phyloP scores from a whole-genome alignment of 2,797 vertebrate genomes.

The Aulostomus chinensis region DNA sequence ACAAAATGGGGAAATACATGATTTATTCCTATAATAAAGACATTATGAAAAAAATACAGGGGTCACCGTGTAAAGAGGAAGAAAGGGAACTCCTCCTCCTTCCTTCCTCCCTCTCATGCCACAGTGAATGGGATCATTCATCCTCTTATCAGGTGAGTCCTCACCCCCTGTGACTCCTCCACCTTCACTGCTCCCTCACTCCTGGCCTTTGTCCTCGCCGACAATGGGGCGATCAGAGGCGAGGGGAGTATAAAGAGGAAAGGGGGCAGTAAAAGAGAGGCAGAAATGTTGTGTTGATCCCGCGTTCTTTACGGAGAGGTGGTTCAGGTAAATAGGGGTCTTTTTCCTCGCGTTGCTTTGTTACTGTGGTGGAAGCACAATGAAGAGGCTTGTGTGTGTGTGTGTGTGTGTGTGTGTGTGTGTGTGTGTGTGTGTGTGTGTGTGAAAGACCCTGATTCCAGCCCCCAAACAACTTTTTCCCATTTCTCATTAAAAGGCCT shows the following conservation, averaged over 20 bases:
- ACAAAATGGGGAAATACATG: too few relatives aligned
- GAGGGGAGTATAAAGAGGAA: slow-evolving; percentile 36
- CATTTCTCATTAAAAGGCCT: too few relatives aligned
- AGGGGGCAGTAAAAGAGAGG: slow-evolving; percentile 65
- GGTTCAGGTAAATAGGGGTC: slow-evolving; percentile 85
- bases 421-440: slow-evolving; percentile 16
- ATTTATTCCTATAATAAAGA: too few relatives aligned
- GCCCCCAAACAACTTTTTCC: too few relatives aligned
- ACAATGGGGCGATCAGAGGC: slow-evolving; percentile 68
- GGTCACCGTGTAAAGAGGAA: too few relatives aligned
- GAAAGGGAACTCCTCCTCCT: background rate
- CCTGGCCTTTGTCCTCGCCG: slow-evolving; percentile 66
- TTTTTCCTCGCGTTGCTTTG: slow-evolving; percentile 63
- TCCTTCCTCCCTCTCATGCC: slow-evolving; percentile 37
- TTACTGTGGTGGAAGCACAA: slow-evolving; percentile 53
- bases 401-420: slow-evolving; percentile 35
- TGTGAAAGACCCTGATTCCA: too few relatives aligned
- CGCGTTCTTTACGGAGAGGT: slow-evolving; percentile 79
- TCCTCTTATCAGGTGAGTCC: slow-evolving; percentile 76
- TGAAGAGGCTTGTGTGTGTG: slow-evolving; percentile 54
- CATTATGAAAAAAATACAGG: too few relatives aligned
- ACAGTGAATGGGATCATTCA: slow-evolving; percentile 68
- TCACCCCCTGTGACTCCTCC: slow-evolving; percentile 22
- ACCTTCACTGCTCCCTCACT: slow-evolving; percentile 52
- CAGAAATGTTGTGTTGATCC: slow-evolving; percentile 76